These are phyloP conservation scores for Clistopyga incitator DNA, from an alignment of 2,888 invertebrate species.

Conservation along the genomic window DNA sequence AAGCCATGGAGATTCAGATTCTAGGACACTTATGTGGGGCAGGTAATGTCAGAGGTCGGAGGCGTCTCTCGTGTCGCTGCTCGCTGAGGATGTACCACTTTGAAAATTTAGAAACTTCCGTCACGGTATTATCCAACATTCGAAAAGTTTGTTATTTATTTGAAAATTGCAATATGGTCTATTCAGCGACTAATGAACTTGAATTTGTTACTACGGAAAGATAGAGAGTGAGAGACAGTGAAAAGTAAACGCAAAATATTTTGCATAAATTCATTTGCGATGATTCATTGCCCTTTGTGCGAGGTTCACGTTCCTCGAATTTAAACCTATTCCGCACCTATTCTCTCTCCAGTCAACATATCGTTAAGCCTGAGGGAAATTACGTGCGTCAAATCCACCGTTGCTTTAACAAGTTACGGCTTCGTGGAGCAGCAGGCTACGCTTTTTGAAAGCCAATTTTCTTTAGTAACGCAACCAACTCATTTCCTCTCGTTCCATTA, in stretches of 20 bases:
- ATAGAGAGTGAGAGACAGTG: not conserved
- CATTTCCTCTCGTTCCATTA: constrained; percentile 30
- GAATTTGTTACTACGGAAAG: not conserved
- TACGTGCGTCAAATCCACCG: constrained; percentile 17
- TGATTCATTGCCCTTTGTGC: not conserved
- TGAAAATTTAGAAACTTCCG: not conserved
- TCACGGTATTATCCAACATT: not conserved
- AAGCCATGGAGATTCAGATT: constrained; percentile 63
- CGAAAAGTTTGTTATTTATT: not conserved
- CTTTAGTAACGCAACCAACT: constrained; percentile 25
- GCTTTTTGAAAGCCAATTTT: constrained; percentile 46
- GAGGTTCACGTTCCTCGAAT: constrained; percentile 1
- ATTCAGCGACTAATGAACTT: constrained; percentile 11
- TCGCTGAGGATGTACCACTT: not conserved
- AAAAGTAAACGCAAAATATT: constrained; percentile 6
- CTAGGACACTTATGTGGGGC: constrained; percentile 72
- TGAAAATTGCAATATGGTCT: not conserved
- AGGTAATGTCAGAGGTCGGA: constrained; percentile 74
- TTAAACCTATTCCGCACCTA: not conserved
- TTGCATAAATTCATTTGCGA: constrained; percentile 17
- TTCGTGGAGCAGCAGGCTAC: not conserved
- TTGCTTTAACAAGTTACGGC: constrained; percentile 2
- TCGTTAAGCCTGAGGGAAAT: constrained; percentile 25
- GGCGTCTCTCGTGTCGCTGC: constrained; percentile 10
- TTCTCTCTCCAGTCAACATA: not conserved